Conservation (phyloP, 2,888 invertebrate genomes). For the Eupithecia subfuscata region DNA sequence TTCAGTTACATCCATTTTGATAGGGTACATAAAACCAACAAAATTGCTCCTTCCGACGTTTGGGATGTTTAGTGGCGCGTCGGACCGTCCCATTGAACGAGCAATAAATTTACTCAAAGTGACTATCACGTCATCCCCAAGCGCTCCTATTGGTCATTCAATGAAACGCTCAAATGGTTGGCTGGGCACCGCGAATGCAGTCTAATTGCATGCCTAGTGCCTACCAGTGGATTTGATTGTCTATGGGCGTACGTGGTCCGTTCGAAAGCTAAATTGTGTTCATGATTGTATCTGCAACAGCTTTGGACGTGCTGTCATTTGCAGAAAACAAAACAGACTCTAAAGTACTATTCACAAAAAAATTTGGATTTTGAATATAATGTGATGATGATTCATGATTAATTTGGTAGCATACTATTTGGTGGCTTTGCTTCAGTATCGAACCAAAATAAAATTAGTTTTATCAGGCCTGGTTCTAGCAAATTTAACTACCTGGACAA, state of each 20-base stretch:
- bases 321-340: background rate
- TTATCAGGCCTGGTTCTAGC: background rate
- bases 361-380: background rate
- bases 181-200: slow-evolving; percentile 16
- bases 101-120: slow-evolving; percentile 29
- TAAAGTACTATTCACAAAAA: background rate
- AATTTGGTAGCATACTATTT: background rate
- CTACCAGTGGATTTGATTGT: slow-evolving; percentile 7
- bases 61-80: slow-evolving; percentile 12
- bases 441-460: background rate
- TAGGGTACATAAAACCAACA: slow-evolving; percentile 11
- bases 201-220: slow-evolving; percentile 11
- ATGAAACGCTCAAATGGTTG: slow-evolving; percentile 15
- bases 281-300: background rate
- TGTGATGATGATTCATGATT: background rate
- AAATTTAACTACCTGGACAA: background rate
- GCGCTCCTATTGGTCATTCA: slow-evolving; percentile 29
- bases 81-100: slow-evolving; percentile 19
- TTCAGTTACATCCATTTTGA: slow-evolving; percentile 15
- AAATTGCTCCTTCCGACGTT: slow-evolving; percentile 9
- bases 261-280: background rate
- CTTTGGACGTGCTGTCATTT: background rate
- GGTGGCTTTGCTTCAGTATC: background rate
- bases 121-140: slow-evolving; percentile 30
- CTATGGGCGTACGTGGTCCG: background rate